These are phyloP conservation scores for Hippopotamyrus pictus DNA, from an alignment of 2,797 vertebrate species.

Conservation along the genomic window DNA sequence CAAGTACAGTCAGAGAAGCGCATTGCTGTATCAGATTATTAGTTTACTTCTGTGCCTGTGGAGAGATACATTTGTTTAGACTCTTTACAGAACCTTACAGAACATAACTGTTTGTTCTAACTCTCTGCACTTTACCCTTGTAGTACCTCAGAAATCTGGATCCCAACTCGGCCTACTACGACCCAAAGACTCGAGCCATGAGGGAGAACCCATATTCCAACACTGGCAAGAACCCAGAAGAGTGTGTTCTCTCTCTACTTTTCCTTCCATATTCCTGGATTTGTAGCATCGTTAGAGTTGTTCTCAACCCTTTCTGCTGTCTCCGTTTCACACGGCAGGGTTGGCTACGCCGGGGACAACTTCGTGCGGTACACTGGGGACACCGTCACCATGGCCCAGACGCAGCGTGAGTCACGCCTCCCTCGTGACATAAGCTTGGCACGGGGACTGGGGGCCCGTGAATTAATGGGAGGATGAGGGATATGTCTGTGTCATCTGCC, in stretches of 20 bases:
- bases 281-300: neutral
- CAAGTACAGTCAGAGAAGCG: neutral
- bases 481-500: neutral
- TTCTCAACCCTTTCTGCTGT: neutral
- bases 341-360: conserved; percentile 95
- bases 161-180: conserved; percentile 97
- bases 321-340: conserved; percentile 60
- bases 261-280: neutral
- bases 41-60: neutral
- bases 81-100: neutral
- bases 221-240: conserved; percentile 90
- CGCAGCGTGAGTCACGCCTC: conserved; percentile 76
- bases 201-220: conserved; percentile 94
- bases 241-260: conserved; percentile 66
- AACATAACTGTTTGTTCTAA: neutral
- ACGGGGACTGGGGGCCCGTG: neutral
- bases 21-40: neutral
- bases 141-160: conserved; percentile 96
- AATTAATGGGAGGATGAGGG: neutral
- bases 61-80: neutral
- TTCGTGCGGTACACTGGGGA: conserved; percentile 87
- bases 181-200: conserved; percentile 98
- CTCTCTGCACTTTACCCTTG: conserved; percentile 30
- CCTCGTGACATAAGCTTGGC: neutral
- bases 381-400: conserved; percentile 94